Evolutionary conservation across 2,113 vertebrate genomes (phyloP), one percentile per base, ranked within the genome.

Genomic region (Lonchura striata): DNA sequence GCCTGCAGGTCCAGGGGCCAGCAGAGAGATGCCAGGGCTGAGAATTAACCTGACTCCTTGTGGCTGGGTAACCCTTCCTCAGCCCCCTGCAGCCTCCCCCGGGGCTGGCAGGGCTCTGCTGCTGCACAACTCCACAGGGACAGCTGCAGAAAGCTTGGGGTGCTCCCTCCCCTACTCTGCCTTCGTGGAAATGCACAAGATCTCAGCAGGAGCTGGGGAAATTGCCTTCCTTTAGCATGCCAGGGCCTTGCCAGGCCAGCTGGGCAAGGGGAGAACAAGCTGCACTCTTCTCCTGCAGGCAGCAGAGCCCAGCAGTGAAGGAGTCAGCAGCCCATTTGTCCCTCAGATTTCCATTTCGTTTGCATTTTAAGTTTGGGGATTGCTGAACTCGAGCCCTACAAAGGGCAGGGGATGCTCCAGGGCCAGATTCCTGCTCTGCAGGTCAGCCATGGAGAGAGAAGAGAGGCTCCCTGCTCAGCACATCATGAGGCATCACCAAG

Each of bases 1-100:
- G 1, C 42, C 88, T n/a, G 42, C 20, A 0, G 0, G 5, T 18
- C 54, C 69, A 23, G 50, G n/a, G 47, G 50, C 30, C 1, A 1
- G 76, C 4, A 39, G n/a, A 56, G 64, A 82, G 11, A 30, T 33
- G n/a, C 61, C 1, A 1, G 44, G 63, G 63, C 63, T 3, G 1
- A 31, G 72, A 6, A 14, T n/a, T 10, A 65, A 37, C 27, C 42
- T 44, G 1, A 28, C 49, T 61, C 63, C 42, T 9, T 24, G 65
- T 0, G 4, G 13, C n/a, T 3, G 10, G 39, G 41, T 5, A 20
- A 64, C 53, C 59, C 68, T 30, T 56, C 28, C 53, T 10, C 30
- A 77, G 53, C 57, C 27, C 85, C 15, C 69, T 30, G 39, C 50
- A 11, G 27, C 64, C 46, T 41, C 64, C 68, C 42, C 6, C 0